Conservation (phyloP, 2,888 invertebrate species). For the Cataglyphis livida region DNA sequence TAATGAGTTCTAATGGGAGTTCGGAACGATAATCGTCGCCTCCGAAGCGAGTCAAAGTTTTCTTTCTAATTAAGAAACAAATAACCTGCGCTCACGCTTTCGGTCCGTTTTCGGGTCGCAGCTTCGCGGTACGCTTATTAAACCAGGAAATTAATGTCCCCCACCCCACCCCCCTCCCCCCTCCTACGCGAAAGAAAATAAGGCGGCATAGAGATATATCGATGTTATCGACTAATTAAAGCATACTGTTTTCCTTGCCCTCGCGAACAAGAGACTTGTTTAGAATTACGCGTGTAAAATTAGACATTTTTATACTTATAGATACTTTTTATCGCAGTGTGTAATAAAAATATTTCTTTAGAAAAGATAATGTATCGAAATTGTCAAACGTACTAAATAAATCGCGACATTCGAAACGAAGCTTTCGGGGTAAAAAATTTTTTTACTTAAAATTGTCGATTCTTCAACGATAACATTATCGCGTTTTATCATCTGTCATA, state of each 20-base stretch:
- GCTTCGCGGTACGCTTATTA: constrained; percentile 81
- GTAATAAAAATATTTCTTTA: neutral
- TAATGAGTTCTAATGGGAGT: constrained; percentile 85
- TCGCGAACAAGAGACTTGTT: neutral
- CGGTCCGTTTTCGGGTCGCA: constrained; percentile 79
- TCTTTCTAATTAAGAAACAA: constrained; percentile 85
- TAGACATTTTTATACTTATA: neutral
- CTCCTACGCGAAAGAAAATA: constrained; percentile 73
- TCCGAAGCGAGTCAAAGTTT: constrained; percentile 81
- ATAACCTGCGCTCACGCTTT: constrained; percentile 79
- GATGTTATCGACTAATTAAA: constrained; percentile 61
- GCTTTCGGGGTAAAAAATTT: neutral
- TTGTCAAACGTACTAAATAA: neutral
- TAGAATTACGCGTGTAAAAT: neutral
- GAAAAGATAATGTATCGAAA: neutral
- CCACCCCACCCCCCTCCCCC: constrained; percentile 61
- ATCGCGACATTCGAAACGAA: neutral
- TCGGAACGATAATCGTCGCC: constrained; percentile 84
- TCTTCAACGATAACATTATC: constrained; percentile 21
- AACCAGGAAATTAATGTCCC: constrained; percentile 81
- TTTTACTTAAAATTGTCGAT: neutral
- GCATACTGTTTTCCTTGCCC: neutral
- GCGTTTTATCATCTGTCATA: neutral
- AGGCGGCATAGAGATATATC: constrained; percentile 14
- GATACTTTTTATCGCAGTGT: neutral